Evolutionary conservation across 2,888 invertebrate genomes (phyloP), one percentile per base, ranked within the genome.

Genomic region (Agonopterix alstromeriana): DNA sequence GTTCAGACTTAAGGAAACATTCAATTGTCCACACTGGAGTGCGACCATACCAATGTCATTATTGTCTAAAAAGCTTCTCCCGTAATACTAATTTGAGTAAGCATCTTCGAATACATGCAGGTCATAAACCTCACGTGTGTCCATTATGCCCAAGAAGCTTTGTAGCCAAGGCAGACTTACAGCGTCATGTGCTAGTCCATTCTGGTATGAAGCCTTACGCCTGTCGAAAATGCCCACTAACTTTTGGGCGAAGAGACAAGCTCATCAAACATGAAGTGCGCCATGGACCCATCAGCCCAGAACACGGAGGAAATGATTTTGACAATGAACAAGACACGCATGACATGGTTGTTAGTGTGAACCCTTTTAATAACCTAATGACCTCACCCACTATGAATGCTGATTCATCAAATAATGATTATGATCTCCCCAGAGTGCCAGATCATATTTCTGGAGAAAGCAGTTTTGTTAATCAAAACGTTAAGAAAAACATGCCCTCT

Each of bases 1-100:
- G 94, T 45, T 93, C 93, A 8, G 94, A 94, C 76, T 73, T 94
- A 41, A 88, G 93, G 53, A 94, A 94, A 60, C 94, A 94, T 75
- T 93, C 93, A 35, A 92, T 94, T 55, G 94, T 94, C 0, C 94
- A 94, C 60, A 93, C 94, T n/a, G 94, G 94, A 4, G 90, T 92
- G 43, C 90, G 94, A 55, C 94, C 94, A 0, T 94, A 91, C 69
- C 92, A 93, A 17, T 94, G 94, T 68, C 90, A 90, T 27, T 91
- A 93, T 56, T 94, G 94, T 65, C 87, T 90, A 36, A 94, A 94
- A 73, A 93, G 93, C 49, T 94, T 94, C 68, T 94, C 94, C 3
- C 85, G 94, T 17, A 94, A 94, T 59, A 94, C 94, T n/a, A 94
- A 94, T 74, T 82, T 94, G 41, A 93, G 93, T 49, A 94, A 94